Percentiles rank a stretch among this genome's conserved stretches.
phyloP scores from a whole-genome alignment of 2,113 vertebrate species.

The Cheirogaleus medius region DNA sequence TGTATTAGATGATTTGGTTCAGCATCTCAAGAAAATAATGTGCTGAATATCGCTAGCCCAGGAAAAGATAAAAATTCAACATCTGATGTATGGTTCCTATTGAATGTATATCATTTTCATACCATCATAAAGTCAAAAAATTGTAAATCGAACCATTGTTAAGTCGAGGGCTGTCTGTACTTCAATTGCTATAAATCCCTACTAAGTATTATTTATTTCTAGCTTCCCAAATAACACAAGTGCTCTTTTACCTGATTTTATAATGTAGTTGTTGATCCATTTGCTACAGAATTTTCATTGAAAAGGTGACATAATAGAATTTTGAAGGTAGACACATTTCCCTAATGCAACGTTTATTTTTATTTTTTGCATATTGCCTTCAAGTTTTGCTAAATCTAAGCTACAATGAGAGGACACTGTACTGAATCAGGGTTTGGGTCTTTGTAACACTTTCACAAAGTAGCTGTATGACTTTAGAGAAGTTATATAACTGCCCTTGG shows the following conservation, averaged over 20 bases:
- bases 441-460: not conserved
- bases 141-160: not conserved
- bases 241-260: not conserved
- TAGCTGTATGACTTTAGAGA: constrained; percentile 3
- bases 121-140: not conserved
- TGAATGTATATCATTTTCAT: not conserved
- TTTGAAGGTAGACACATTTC: constrained; percentile 17
- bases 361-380: not conserved
- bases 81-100: not conserved
- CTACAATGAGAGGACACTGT: not conserved
- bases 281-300: not conserved
- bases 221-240: not conserved
- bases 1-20: not conserved
- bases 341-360: not conserved
- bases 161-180: not conserved
- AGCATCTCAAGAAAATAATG: no score
- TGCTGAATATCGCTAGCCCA: not conserved
- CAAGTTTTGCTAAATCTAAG: constrained; percentile 11
- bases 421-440: not conserved
- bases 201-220: not conserved
- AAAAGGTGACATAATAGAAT: not conserved
- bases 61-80: not conserved
- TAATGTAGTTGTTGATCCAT: not conserved
- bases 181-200: not conserved
- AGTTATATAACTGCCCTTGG: constrained; percentile 35